Conservation (phyloP, 92 coral and sea anemone genomes). For the Porites rus region DNA sequence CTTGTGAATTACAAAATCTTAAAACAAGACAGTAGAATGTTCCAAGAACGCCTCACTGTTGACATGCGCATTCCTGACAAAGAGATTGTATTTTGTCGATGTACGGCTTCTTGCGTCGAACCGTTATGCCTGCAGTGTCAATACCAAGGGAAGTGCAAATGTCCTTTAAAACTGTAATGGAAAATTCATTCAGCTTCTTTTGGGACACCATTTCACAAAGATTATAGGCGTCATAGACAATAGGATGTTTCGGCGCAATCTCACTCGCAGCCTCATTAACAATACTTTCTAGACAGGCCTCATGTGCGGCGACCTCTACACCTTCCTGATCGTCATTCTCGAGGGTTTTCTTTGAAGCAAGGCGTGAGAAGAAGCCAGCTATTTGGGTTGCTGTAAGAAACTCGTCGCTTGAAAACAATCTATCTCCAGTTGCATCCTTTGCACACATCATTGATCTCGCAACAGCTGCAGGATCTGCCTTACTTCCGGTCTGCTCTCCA, state of each 20-base stretch:
- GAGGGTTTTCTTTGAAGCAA: no score
- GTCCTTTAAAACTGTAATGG: conserved; percentile 46
- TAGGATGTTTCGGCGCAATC: conserved; percentile 47
- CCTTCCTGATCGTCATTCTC: conserved; percentile 20
- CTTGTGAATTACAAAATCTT: no score
- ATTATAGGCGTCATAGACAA: conserved; percentile 21
- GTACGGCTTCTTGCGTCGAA: conserved; percentile 53
- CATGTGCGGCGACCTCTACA: conserved; percentile 33
- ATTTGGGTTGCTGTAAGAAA: no score
- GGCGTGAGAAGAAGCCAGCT: no score
- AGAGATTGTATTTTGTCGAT: conserved; percentile 40
- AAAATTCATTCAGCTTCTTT: conserved; percentile 40
- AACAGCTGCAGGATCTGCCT: conserved; percentile 74
- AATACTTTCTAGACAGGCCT: not conserved
- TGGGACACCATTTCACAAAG: no score
- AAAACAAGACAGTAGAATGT: no score
- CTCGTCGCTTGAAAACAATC: no score
- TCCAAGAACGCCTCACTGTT: not conserved
- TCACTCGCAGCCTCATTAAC: conserved; percentile 40
- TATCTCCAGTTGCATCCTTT: no score
- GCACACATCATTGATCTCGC: conserved; percentile 57
- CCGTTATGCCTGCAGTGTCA: conserved; percentile 22
- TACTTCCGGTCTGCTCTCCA: conserved; percentile 68
- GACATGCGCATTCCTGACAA: conserved; percentile 54
- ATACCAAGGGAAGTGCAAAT: conserved; percentile 42